phyloP scores from a whole-genome alignment of 2,888 invertebrate species.

The Boloria selene region DNA sequence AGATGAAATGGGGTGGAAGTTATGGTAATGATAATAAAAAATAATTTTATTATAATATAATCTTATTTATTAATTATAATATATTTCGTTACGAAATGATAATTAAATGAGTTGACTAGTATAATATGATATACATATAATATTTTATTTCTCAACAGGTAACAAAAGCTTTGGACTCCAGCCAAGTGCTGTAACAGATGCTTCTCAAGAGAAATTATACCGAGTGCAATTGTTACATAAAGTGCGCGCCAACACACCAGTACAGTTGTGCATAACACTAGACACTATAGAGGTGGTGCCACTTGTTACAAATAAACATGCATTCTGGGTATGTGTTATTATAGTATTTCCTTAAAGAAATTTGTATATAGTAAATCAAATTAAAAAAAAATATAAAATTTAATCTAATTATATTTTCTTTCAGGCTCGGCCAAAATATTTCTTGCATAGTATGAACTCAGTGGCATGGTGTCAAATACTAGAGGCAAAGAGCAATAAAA shows the following conservation, averaged over 20 bases:
- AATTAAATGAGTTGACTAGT: constrained; percentile 5
- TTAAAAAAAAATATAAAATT: too few relatives aligned
- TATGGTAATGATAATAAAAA: too few relatives aligned
- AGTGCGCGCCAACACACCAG: constrained; percentile 90
- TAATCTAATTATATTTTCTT: constrained; percentile 36
- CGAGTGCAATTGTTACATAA: constrained; percentile 90
- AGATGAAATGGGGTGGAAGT: too few relatives aligned
- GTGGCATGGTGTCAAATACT: constrained; percentile 93
- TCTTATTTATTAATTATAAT: too few relatives aligned
- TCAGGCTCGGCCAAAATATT: constrained; percentile 87
- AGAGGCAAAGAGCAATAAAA: constrained; percentile 88
- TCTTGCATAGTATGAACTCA: constrained; percentile 92
- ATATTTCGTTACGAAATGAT: neutral
- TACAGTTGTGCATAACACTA: constrained; percentile 93
- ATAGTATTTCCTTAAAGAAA: too few relatives aligned
- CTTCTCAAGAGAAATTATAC: constrained; percentile 92
- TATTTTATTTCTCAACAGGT: constrained; percentile 28
- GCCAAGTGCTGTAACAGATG: constrained; percentile 90
- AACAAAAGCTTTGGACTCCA: constrained; percentile 56
- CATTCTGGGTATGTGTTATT: constrained; percentile 83
- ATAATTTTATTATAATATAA: too few relatives aligned
- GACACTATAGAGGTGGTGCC: constrained; percentile 96
- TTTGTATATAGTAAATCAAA: too few relatives aligned
- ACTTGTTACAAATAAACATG: constrained; percentile 85
- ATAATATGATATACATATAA: neutral